Evolutionary conservation across 2,797 vertebrate species (phyloP).

Genomic region (Esox masquinongy): DNA sequence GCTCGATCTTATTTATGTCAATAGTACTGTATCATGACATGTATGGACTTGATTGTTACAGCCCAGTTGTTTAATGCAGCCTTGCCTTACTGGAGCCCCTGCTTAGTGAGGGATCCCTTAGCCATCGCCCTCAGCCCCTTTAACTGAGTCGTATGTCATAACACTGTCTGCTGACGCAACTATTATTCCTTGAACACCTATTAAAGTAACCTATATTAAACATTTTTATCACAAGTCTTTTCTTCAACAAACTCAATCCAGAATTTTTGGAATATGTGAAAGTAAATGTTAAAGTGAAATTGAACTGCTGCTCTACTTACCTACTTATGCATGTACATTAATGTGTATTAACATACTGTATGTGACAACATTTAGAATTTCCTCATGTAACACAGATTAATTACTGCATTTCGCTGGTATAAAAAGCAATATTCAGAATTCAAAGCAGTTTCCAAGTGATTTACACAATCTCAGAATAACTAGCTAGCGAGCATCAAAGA

Average conservation of each 20-base stretch:
- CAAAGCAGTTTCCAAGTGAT: no score
- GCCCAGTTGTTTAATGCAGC: slow-evolving; percentile 78
- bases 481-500: no score
- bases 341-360: no score
- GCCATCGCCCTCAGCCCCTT: slow-evolving; percentile 52
- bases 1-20: slow-evolving; percentile 73
- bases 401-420: no score
- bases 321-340: no score
- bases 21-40: slow-evolving; percentile 68
- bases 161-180: slow-evolving; percentile 83
- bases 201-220: slow-evolving; percentile 81
- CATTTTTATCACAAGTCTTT: slow-evolving; percentile 22
- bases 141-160: slow-evolving; percentile 76
- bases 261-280: no score
- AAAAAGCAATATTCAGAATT: no score
- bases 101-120: slow-evolving; percentile 77
- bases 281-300: no score
- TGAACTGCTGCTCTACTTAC: no score
- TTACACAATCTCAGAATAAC: no score
- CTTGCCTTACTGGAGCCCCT: slow-evolving; percentile 81
- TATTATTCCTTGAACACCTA: slow-evolving; percentile 81
- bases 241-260: neutral
- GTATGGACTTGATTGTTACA: slow-evolving; percentile 74
- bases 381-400: no score
- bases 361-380: no score